Base-by-base conservation (phyloP, 1,140 invertebrate species). In the Sarcophaga peregrina region DNA sequence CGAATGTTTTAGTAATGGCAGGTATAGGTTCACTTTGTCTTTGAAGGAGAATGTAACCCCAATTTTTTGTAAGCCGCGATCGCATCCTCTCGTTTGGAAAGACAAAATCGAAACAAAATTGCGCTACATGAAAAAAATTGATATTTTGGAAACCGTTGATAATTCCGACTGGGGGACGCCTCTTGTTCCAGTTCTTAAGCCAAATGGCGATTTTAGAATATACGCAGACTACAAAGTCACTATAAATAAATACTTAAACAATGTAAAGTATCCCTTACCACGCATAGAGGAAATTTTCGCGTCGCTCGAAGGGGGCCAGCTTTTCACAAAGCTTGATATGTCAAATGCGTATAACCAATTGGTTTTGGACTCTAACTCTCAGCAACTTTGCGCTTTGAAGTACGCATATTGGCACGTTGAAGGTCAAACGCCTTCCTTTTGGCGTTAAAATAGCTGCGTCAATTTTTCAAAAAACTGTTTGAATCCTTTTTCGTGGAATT, bases 191-290 rank as follows among this genome's bases (percentile, higher is more conserved):
- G 86, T 90, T 0, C 83, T 84, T 20, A 91, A 91, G 82, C 83
- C 87, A 8, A 86, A 92, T 85, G 90, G 90, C 11, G 85, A 87
- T 58, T 85, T 90, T 58, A 82, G 92, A 50, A 88, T 93, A 47
- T 92, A 91, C 85, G 89, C 86, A 3, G 92, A 93, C 86, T 92
- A 91, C 85, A 90, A 73, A 25, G 78, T 81, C 62, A 91, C 90
- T 7, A 80, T 92, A 9, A 91, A 91, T 83, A 87, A 85, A 80
- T 84, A 83, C 20, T 73, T 91, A 52, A 83, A 86, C 58, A 86
- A 90, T 17, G 86, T 90, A n/a, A n/a, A n/a, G n/a, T 89, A 88
- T 82, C 86, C 86, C 4, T 81, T 87, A 7, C 88, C 87, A 10
- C 85, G 84, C 9, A 87, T 88, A 47, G 9, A 54, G 5, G 52